Conservation (phyloP, 2,113 vertebrate genomes). For the Pelmatolapia mariae region DNA sequence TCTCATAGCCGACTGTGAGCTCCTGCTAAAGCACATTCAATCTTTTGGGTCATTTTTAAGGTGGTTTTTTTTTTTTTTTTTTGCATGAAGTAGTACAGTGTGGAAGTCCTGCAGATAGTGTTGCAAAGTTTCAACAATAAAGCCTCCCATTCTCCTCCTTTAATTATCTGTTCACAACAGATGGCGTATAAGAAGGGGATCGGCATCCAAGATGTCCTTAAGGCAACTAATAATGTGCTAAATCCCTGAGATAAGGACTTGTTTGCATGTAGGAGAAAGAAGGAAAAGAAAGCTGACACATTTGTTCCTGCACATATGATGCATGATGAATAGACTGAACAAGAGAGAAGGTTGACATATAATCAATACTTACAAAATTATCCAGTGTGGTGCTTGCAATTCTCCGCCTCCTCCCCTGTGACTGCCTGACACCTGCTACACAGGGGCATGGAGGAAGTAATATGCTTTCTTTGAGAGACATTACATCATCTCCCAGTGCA, state of each 20-base stretch:
- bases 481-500: constrained; percentile 40
- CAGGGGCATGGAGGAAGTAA: constrained; percentile 14
- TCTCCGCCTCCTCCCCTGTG: neutral
- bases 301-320: neutral
- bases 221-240: constrained; percentile 18
- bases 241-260: constrained; percentile 14
- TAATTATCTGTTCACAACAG: constrained; percentile 32
- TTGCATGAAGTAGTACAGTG: neutral
- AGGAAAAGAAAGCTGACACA: neutral
- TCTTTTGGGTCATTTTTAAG: neutral
- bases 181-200: constrained; percentile 46
- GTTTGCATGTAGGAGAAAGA: neutral
- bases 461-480: constrained; percentile 22
- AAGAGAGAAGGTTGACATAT: neutral
- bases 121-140: neutral
- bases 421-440: constrained; percentile 44
- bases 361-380: constrained; percentile 34
- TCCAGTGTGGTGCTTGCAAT: neutral
- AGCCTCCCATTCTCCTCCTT: neutral
- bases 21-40: neutral
- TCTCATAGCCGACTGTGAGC: neutral
- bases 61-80: neutral
- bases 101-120: neutral
- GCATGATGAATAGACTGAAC: neutral
- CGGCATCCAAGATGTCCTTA: constrained; percentile 14